phyloP scores from a whole-genome alignment of 2,113 vertebrate genomes.

The Cyprinus carpio region DNA sequence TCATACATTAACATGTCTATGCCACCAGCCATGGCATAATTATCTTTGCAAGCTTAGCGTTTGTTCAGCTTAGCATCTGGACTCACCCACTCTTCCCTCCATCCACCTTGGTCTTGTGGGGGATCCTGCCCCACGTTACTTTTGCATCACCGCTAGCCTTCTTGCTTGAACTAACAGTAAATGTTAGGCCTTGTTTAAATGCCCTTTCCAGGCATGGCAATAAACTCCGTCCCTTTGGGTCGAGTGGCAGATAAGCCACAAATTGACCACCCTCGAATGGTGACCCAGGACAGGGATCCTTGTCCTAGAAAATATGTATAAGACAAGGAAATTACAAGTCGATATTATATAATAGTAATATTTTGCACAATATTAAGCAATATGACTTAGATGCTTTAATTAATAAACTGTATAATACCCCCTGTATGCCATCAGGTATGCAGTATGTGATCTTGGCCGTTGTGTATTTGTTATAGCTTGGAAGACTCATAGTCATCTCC shows the following conservation, averaged over 20 bases:
- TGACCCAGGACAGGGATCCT: slow-evolving; percentile 76
- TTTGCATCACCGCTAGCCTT: slow-evolving; percentile 53
- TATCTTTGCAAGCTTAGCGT: not conserved
- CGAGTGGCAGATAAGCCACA: slow-evolving; percentile 78
- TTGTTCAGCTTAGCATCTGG: not conserved
- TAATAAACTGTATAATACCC: slow-evolving; percentile 67
- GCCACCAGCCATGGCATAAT: not conserved
- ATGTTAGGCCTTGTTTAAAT: slow-evolving; percentile 78
- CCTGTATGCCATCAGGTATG: slow-evolving; percentile 80
- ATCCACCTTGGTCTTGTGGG: slow-evolving; percentile 79
- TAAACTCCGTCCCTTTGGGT: slow-evolving; percentile 60
- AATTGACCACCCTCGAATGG: slow-evolving; percentile 80
- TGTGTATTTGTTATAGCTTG: slow-evolving; percentile 61
- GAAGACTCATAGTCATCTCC: slow-evolving; percentile 65
- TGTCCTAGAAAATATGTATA: slow-evolving; percentile 65
- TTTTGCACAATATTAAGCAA: too few relatives aligned
- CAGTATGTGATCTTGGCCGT: slow-evolving; percentile 74
- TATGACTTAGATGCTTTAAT: too few relatives aligned
- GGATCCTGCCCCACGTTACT: slow-evolving; percentile 78
- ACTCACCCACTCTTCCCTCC: slow-evolving; percentile 79
- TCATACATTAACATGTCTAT: not conserved
- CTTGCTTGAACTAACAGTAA: slow-evolving; percentile 69
- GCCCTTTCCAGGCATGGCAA: slow-evolving; percentile 73
- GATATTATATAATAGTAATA: too few relatives aligned
- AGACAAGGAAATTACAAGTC: not conserved